Base-by-base conservation (phyloP, 1,140 invertebrate genomes). In the Hylaeus anthracinus region DNA sequence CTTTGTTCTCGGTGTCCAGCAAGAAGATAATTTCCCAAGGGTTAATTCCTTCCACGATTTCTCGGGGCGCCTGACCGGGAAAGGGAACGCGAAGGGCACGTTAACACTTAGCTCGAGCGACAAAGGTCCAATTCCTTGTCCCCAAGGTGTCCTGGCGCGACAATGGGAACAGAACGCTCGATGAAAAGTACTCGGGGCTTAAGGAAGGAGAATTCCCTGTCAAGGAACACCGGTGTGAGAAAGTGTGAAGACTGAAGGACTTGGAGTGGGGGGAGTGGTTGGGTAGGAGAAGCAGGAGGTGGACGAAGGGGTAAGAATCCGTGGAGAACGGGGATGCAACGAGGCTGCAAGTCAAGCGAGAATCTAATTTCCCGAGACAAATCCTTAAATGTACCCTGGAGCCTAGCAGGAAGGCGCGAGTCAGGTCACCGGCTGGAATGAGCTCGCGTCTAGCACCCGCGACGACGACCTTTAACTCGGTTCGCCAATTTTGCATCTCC, bases 331-430 rank as follows among this genome's bases (percentile, higher is more conserved):
- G 84, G 72, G 83, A 85, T 83, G 76, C 88, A 88, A 90, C 88
- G 84, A 87, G 76, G 88, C 88, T 90, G 90, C 90, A 92, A 92
- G 90, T 92, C 90, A 90, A 86, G 89, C 91, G 90, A 92, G 90
- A 93, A 93, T 93, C 91, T 93, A 92, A 93, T 93, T 93, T 93
- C 91, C 92, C 91, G 92, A 90, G 92, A 93, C 90, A 92, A 92
- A 93, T 93, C 89, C 91, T 92, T 92, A 93, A 93, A 91, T 91
- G 89, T 91, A 88, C 90, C 91, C 91, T 72, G 88, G 86, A 92
- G 91, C 88, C 76, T 83, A 73, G 85, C 82, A 82, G 81, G 79
- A 86, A 88, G 86, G 88, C 78, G 87, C 83, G 83, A 84, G 81
- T 74, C 83, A 55, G 45, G 58, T 64, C 66, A 72, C 58, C 81